Conservation (phyloP, 1,140 invertebrate species). For the Dinoponera quadriceps region DNA sequence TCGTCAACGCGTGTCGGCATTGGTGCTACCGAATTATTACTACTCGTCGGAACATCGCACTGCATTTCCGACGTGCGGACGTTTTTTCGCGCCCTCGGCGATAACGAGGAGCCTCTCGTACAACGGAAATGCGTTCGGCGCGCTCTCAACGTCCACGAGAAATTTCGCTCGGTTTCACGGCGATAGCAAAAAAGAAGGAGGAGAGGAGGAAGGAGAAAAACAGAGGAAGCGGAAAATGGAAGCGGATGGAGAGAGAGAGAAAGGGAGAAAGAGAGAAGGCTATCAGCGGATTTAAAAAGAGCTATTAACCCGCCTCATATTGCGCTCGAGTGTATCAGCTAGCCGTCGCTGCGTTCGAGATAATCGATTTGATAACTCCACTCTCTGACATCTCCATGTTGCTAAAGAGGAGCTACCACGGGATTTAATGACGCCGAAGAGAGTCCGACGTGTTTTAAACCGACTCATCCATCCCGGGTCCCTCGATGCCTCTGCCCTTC, state of each 20-base stretch:
- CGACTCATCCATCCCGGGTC: conserved; percentile 34
- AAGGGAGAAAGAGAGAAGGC: not conserved
- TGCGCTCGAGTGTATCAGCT: conserved; percentile 37
- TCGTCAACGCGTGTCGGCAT: too few species aligned
- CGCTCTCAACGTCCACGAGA: not conserved
- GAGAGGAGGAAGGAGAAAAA: not conserved
- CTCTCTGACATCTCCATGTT: conserved; percentile 34
- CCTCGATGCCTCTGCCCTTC: conserved; percentile 19
- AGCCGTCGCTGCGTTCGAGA: conserved; percentile 23
- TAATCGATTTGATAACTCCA: conserved; percentile 56
- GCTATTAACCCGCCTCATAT: conserved; percentile 28
- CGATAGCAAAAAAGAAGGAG: not conserved
- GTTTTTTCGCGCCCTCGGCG: not conserved
- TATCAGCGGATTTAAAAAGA: not conserved
- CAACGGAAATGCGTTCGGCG: not conserved
- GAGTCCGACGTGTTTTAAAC: conserved; percentile 54
- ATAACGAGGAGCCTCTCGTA: not conserved
- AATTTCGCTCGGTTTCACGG: not conserved
- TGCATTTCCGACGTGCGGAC: too few species aligned
- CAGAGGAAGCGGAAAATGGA: not conserved
- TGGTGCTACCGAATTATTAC: too few species aligned
- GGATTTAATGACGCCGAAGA: conserved; percentile 44
- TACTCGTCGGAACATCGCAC: too few species aligned
- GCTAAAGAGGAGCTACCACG: not conserved
- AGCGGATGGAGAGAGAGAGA: not conserved